Percentiles rank a stretch among this genome's conserved stretches.
These are phyloP conservation scores for Fissipunctia ypsillon DNA, from an alignment of 2,888 invertebrate species.

Conservation along the genomic window DNA sequence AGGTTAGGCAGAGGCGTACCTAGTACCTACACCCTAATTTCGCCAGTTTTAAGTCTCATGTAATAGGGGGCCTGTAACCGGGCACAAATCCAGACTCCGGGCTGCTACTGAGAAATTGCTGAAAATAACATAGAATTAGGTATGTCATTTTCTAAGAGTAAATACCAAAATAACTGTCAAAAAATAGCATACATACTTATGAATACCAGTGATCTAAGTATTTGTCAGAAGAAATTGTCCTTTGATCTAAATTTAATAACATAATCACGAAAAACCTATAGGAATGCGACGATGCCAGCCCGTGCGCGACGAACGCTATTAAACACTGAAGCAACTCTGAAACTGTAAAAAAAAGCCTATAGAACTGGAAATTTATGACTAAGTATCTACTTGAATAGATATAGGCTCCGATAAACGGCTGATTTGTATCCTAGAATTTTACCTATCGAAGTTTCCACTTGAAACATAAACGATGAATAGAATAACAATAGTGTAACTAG, in stretches of 20 bases:
- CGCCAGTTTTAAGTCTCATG: background rate
- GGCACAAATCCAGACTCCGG: background rate
- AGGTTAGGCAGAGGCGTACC: too few relatives aligned
- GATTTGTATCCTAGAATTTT: conserved; percentile 9
- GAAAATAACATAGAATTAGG: too few relatives aligned
- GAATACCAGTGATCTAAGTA: too few relatives aligned
- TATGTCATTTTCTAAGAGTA: too few relatives aligned
- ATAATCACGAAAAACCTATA: too few relatives aligned
- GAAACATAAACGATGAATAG: background rate
- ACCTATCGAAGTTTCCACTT: background rate
- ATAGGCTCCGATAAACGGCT: background rate
- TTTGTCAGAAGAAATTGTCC: too few relatives aligned
- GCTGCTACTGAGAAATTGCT: background rate
- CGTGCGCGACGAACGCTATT: too few relatives aligned
- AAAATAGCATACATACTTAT: too few relatives aligned
- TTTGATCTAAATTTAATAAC: too few relatives aligned
- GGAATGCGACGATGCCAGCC: too few relatives aligned
- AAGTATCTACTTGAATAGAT: background rate
- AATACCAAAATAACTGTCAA: too few relatives aligned
- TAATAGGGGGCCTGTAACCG: background rate
- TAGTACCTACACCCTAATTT: background rate
- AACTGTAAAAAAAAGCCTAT: background rate
- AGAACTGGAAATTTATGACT: background rate
- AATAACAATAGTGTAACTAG: conserved; percentile 57
- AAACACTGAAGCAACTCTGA: background rate